Base-by-base conservation (phyloP, 2,888 invertebrate genomes). In the Nowickia ferox region DNA sequence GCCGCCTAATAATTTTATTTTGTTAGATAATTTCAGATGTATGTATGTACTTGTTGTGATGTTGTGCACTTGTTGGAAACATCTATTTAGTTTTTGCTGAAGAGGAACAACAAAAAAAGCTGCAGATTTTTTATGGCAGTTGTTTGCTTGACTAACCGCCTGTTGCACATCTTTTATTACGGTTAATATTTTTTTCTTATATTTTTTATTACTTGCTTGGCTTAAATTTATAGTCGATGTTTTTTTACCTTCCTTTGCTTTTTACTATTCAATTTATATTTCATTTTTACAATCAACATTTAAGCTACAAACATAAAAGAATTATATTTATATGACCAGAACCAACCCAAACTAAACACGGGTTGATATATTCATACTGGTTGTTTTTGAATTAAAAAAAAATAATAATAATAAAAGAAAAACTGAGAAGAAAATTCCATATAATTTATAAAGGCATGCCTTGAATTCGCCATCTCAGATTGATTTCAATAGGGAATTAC, bases 1-100 rank as follows among this genome's bases (percentile, higher is more conserved):
- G 78, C 86, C 86, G 86, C 86, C 86, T 86, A 79, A 86, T 86
- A 86, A 86, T 83, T 83, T 83, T 76, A 75, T 86, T 83, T 76
- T 61, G 59, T 82, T 82, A 69, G 57, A 83, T 71, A 40, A 68
- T 44, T 66, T 83, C 44, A 79, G 68, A 46, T 79, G 75, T 75
- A 53, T 42, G 63, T 48, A 57, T 63, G 19, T 78, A 30, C 30
- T 30, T 53, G 53, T 78, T 69, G 22, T 80, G 66, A 40, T 66
- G 66, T 61, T 74, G 63, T 71, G 63, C 84, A 86, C 83, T 86
- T 86, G 86, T 72, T 86, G 63, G 22, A 81, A 84, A 80, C 80
- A 55, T 80, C 69, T 84, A 79, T 80, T 69, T 53, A 38, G 22
- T 51, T 48, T 57, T 55, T 53, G 5, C 19, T 38, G 2, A n/a